These are phyloP conservation scores for Tauraco erythrolophus DNA, from an alignment of 2,113 vertebrate genomes.

Conservation along the genomic window DNA sequence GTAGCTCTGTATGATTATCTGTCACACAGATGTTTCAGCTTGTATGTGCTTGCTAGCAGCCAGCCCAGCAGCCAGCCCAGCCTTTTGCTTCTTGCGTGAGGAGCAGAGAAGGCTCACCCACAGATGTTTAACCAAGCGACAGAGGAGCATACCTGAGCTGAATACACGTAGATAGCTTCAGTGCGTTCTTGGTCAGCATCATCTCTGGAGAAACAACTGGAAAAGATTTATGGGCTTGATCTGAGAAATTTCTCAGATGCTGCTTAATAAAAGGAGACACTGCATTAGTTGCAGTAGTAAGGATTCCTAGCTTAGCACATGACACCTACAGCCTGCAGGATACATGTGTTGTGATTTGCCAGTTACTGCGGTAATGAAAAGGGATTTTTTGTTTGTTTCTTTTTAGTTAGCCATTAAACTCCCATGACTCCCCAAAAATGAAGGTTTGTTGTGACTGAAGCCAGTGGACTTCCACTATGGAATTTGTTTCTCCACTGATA, in stretches of 20 bases:
- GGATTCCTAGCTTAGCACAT: not conserved
- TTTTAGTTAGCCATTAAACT: not conserved
- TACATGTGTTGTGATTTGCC: not conserved
- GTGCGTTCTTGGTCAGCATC: not conserved
- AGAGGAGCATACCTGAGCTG: slow-evolving; percentile 12
- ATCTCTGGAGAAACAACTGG: not conserved
- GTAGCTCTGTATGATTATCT: slow-evolving; percentile 61
- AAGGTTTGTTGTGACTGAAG: not conserved
- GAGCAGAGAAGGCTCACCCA: slow-evolving; percentile 11
- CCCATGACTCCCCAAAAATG: not conserved
- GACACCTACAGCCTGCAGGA: not conserved
- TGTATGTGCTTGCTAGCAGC: slow-evolving; percentile 61
- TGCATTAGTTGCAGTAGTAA: not conserved
- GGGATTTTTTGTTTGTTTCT: not conserved
- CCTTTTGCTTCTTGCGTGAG: not conserved
- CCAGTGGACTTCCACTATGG: not conserved
- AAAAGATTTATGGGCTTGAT: not conserved
- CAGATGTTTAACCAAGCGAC: slow-evolving; percentile 48
- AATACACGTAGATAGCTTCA: not conserved
- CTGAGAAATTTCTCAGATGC: not conserved
- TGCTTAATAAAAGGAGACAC: not conserved
- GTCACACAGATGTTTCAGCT: slow-evolving; percentile 76
- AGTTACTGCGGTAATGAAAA: not conserved
- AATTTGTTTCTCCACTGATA: not conserved
- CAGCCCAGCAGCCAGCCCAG: slow-evolving; percentile 31